These are phyloP conservation scores for Dufourea novaeangliae DNA, from an alignment of 1,140 invertebrate species.

Conservation along the genomic window DNA sequence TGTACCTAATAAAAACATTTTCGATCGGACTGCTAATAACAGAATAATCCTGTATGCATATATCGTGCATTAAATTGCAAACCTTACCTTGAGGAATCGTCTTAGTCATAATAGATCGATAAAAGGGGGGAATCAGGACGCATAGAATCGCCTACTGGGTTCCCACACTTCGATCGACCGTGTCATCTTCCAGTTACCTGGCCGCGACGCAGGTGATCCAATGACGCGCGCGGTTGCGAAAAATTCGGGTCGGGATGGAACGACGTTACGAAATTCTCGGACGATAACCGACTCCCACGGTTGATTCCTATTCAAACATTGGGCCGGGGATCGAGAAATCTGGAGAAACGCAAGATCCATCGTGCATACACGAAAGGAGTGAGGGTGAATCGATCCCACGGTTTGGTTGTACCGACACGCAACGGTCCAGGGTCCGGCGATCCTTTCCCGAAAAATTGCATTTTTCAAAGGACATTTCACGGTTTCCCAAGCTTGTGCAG, in stretches of 20 bases:
- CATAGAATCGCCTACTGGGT: slow-evolving; percentile 29
- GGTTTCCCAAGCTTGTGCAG: slow-evolving; percentile 48
- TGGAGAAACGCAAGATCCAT: slow-evolving; percentile 6
- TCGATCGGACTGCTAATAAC: too few relatives aligned
- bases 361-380: slow-evolving; percentile 54
- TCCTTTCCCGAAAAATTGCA: slow-evolving; percentile 53
- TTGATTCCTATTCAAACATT: slow-evolving; percentile 51
- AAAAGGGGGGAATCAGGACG: slow-evolving; percentile 26
- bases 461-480: slow-evolving; percentile 39
- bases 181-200: slow-evolving; percentile 49
- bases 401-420: slow-evolving; percentile 15
- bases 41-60: too few relatives aligned
- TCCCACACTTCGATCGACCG: slow-evolving; percentile 59
- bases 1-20: too few relatives aligned
- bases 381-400: slow-evolving; percentile 49
- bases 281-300: slow-evolving; percentile 60
- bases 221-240: slow-evolving; percentile 55
- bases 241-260: slow-evolving; percentile 27
- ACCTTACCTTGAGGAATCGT: background rate
- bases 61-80: background rate
- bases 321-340: slow-evolving; percentile 12
- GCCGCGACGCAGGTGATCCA: slow-evolving; percentile 54
- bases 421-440: slow-evolving; percentile 36
- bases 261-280: slow-evolving; percentile 53
- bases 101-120: background rate